Evolutionary conservation across 2,888 invertebrate species (phyloP).

Genomic region (Drosophila neonasuta): DNA sequence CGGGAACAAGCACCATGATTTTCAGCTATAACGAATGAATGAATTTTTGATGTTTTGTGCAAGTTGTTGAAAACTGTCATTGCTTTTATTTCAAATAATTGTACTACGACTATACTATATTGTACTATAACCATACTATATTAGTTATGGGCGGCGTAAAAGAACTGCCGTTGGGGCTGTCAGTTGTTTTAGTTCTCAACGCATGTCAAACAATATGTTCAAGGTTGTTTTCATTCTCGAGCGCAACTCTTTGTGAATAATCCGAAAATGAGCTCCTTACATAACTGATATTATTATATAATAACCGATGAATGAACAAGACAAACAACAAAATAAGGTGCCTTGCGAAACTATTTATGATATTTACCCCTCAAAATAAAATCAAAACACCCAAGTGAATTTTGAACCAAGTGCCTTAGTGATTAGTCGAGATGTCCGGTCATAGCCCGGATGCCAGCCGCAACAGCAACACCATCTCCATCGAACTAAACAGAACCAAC

Average conservation of each 20-base stretch:
- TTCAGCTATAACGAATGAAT: constrained; percentile 36
- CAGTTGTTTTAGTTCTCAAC: constrained; percentile 73
- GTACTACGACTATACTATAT: constrained; percentile 3
- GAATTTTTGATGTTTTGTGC: constrained; percentile 64
- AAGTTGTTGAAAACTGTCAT: constrained; percentile 29
- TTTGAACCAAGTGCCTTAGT: constrained; percentile 21
- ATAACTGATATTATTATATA: constrained; percentile 32
- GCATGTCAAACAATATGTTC: constrained; percentile 50
- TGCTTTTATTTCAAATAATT: constrained; percentile 20
- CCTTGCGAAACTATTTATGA: constrained; percentile 15
- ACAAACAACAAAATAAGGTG: constrained; percentile 5
- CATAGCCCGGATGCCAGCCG: constrained; percentile 42
- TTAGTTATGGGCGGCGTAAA: constrained; percentile 22
- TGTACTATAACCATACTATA: constrained; percentile 2
- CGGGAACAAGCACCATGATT: constrained; percentile 27
- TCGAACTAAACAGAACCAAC: constrained; percentile 47
- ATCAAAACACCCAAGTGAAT: constrained; percentile 17
- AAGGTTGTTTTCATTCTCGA: constrained; percentile 43
- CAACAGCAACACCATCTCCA: constrained; percentile 22
- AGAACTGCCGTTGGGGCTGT: constrained; percentile 26
- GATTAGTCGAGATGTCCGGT: constrained; percentile 60
- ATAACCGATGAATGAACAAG: constrained; percentile 1
- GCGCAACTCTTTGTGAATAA: constrained; percentile 4
- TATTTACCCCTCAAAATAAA: constrained; percentile 12
- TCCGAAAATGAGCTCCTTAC: constrained; percentile 36